phyloP scores from a whole-genome alignment of 2,888 invertebrate species.

The Lymantria monacha region DNA sequence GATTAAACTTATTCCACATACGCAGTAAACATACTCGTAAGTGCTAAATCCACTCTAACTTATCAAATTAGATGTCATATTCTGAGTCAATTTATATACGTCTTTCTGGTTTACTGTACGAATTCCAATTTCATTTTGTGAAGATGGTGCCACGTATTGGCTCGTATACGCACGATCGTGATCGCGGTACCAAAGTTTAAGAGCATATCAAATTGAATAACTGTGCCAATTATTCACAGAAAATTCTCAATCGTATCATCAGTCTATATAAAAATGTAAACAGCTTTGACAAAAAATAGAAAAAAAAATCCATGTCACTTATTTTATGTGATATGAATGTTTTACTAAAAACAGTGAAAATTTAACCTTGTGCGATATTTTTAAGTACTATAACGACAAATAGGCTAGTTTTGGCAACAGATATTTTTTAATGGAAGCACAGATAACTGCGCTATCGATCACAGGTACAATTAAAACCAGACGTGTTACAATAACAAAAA shows the following conservation, averaged over 20 bases:
- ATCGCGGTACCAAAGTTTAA: conserved; percentile 18
- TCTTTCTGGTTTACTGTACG: conserved; percentile 10
- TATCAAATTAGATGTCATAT: conserved; percentile 15
- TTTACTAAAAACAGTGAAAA: too few species aligned
- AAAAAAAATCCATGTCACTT: too few species aligned
- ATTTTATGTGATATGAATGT: too few species aligned
- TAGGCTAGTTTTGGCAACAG: too few species aligned
- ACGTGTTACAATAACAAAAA: too few species aligned
- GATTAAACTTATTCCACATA: not conserved
- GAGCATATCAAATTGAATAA: conserved; percentile 17
- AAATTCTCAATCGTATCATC: not conserved
- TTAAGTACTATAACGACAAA: too few species aligned
- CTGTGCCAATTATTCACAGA: conserved; percentile 6
- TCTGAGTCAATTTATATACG: conserved; percentile 14
- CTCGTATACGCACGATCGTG: conserved; percentile 8
- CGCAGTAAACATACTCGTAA: not conserved
- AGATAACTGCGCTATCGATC: too few species aligned
- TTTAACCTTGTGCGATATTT: too few species aligned
- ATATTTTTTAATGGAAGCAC: too few species aligned
- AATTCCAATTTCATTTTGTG: conserved; percentile 26
- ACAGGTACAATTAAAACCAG: too few species aligned
- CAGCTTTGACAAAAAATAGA: too few species aligned
- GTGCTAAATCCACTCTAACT: conserved; percentile 1
- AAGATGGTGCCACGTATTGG: conserved; percentile 9
- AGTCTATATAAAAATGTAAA: too few species aligned